Evolutionary conservation across 2,888 invertebrate species (phyloP), one percentile per base, ranked within the genome.

Genomic region (Micoletzkya japonica): DNA sequence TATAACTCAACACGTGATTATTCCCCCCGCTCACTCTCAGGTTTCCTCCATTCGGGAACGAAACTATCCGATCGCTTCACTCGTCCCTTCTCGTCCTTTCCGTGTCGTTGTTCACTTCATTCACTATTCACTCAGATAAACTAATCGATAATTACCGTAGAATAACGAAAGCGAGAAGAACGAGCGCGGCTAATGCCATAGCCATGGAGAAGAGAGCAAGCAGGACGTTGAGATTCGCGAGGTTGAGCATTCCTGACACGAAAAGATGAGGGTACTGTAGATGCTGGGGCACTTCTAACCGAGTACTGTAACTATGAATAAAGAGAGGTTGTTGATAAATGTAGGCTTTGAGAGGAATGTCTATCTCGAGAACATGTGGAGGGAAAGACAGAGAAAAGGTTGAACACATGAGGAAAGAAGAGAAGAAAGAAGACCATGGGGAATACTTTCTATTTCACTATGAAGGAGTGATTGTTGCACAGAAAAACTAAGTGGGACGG

Each of bases 181-280:
- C 72, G 20, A 75, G 66, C 14, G 74, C 75, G 26, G 70, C 59
- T 36, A 75, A 44, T 34, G 75, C 75, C 71, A 74, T 73, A 4
- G 60, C n/a, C 66, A 75, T 74, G 4, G 75, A 75, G 58, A 75
- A 75, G 3, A 72, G 36, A 52, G 75, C 75, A 10, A 75, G 61
- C 24, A 71, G 36, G 4, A 74, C 39, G 54, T 75, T 75, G 39
- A 75, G 57, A 4, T 72, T 71, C 14, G 72, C 44, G 14, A 74
- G 67, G 6, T 74, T 73, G 56, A 72, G 60, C 59, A 75, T 71
- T n/a, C 70, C 72, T 52, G 2, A 58, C 58, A 20, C 50, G 6
- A 3, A 50, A 20, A 3, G 50, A 50, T 50, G 24, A 20, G 50
- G 7, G 20, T 20, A 4, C 20, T 44, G 44, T 20, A 44, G 10